A percentile compares a stretch with the other conserved stretches of the same genome.
These are phyloP conservation scores for Anas platyrhynchos DNA, from an alignment of 2,113 vertebrate species.

Conservation along the genomic window DNA sequence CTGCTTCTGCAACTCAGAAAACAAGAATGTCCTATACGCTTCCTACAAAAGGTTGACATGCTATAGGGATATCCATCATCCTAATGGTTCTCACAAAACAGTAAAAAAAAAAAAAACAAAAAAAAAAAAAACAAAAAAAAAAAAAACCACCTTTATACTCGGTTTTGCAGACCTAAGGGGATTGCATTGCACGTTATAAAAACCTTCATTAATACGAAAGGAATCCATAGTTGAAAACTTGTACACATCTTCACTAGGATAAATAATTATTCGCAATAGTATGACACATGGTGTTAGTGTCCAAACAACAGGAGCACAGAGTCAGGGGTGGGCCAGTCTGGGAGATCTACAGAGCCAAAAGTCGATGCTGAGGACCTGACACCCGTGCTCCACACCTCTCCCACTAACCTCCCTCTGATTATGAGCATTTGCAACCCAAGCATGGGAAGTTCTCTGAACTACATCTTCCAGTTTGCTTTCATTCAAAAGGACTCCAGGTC, in stretches of 20 bases:
- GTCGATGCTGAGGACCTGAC: neutral
- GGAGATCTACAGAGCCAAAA: neutral
- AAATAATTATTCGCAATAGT: neutral
- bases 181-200: neutral
- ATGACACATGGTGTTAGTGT: neutral
- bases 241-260: neutral
- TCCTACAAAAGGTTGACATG: neutral
- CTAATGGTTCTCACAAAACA: neutral
- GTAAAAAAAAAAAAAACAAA: neutral
- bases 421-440: accelerated
- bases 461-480: neutral
- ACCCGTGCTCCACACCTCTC: too few relatives aligned
- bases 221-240: neutral
- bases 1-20: neutral
- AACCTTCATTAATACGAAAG: neutral
- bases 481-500: neutral
- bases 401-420: neutral
- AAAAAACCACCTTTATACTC: neutral
- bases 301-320: neutral
- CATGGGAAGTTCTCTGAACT: neutral
- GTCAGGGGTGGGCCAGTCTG: neutral
- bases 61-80: neutral
- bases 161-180: neutral
- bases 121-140: neutral
- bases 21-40: neutral